Evolutionary conservation across 2,797 vertebrate genomes (phyloP).

Genomic region (Australoheros facetus): DNA sequence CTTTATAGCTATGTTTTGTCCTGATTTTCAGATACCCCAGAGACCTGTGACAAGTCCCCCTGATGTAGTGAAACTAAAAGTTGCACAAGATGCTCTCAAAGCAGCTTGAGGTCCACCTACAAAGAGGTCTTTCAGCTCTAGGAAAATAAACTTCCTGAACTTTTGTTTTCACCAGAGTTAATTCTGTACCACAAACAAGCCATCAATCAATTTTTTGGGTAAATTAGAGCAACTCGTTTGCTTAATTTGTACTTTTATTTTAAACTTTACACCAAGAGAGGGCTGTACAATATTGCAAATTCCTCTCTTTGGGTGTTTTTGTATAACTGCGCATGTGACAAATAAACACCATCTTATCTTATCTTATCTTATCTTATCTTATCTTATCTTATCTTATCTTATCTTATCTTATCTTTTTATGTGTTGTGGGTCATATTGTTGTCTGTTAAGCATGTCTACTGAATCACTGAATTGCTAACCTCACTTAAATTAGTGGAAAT

Average conservation of each 20-base stretch:
- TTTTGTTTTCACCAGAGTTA: not conserved
- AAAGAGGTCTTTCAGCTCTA: slow-evolving; percentile 24
- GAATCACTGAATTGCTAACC: not conserved
- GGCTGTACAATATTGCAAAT: not conserved
- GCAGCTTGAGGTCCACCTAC: not conserved
- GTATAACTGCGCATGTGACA: too few species aligned
- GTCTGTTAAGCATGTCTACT: not conserved
- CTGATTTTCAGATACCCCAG: slow-evolving; percentile 52
- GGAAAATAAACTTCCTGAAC: slow-evolving; percentile 3
- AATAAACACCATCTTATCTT: too few species aligned
- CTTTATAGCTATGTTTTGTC: slow-evolving; percentile 64
- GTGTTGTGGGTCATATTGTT: not conserved
- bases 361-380: too few species aligned
- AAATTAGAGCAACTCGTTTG: slow-evolving; percentile 20
- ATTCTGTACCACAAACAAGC: not conserved
- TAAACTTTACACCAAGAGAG: not conserved
- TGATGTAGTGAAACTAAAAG: slow-evolving; percentile 18
- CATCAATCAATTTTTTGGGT: slow-evolving; percentile 10
- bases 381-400: too few species aligned
- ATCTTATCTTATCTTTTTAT: too few species aligned
- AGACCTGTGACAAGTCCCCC: slow-evolving; percentile 43
- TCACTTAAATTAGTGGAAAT: not conserved
- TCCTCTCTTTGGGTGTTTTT: not conserved
- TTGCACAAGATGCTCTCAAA: slow-evolving; percentile 12
- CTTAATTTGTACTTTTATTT: slow-evolving; percentile 4